phyloP scores from a whole-genome alignment of 2,113 vertebrate genomes.

The Malaclemys terrapin region DNA sequence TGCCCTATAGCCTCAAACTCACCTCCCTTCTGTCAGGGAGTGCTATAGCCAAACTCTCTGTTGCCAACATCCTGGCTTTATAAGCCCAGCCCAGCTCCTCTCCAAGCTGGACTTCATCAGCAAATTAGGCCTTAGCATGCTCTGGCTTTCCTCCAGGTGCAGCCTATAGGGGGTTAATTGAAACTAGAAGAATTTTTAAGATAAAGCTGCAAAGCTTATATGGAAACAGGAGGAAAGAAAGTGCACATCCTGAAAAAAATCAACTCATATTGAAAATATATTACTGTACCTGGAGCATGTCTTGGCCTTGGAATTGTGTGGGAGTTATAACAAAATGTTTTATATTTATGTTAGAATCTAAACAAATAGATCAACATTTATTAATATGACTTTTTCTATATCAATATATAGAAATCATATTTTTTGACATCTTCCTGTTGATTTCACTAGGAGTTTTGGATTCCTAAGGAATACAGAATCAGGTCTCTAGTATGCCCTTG shows the following conservation, averaged over 20 bases:
- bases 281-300: background rate
- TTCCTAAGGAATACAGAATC: background rate
- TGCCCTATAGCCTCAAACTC: background rate
- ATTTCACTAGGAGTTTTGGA: background rate
- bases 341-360: background rate
- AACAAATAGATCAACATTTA: background rate
- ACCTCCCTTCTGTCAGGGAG: background rate
- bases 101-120: background rate
- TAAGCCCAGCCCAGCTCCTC: background rate
- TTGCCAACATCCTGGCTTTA: background rate
- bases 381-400: background rate
- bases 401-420: background rate
- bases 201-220: background rate
- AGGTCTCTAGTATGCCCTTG: background rate
- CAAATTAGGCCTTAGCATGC: too few species aligned
- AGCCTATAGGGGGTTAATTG: too few species aligned
- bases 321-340: background rate
- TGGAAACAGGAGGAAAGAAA: background rate
- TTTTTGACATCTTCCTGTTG: background rate
- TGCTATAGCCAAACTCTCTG: too few species aligned
- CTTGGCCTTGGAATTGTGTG: background rate
- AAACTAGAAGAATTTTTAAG: background rate
- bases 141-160: background rate
- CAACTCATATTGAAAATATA: accelerated
- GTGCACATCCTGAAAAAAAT: background rate